These are phyloP conservation scores for Tokudaia tokunoshimensis DNA, from an alignment of 2,797 vertebrate species.

Conservation along the genomic window DNA sequence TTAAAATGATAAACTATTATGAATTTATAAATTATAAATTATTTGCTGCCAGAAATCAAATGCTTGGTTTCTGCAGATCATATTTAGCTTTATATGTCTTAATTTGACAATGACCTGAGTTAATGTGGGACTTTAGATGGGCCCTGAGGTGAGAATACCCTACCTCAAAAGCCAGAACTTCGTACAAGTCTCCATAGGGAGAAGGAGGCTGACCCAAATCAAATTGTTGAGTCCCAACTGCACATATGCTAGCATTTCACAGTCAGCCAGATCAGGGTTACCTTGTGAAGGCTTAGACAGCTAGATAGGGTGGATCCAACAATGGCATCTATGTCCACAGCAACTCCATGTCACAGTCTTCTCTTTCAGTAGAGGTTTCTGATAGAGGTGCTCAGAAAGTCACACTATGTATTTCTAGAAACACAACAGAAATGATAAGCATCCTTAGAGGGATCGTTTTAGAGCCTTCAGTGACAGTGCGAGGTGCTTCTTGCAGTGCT, in stretches of 20 bases:
- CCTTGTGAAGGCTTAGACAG: neutral
- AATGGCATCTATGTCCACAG: neutral
- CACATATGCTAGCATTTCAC: neutral
- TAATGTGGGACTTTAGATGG: neutral
- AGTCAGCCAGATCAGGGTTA: neutral
- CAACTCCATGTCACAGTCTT: neutral
- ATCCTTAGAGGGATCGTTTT: neutral
- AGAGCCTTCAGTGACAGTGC: neutral
- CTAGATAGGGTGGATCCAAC: neutral
- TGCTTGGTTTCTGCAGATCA: neutral
- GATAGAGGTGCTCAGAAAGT: constrained; percentile 40
- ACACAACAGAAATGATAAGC: neutral
- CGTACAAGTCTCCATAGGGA: neutral
- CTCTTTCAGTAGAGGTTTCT: neutral
- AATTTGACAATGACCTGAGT: neutral
- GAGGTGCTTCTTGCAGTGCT: neutral
- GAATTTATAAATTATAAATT: too few species aligned
- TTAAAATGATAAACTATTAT: neutral
- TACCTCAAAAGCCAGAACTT: neutral
- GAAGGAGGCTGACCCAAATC: neutral
- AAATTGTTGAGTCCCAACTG: neutral
- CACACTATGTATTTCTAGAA: constrained; percentile 19
- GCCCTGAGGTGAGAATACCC: neutral
- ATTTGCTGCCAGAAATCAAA: constrained; percentile 11
- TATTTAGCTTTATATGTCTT: constrained; percentile 1